Percentiles rank a stretch among this genome's conserved stretches.
phyloP scores from a whole-genome alignment of 64 coral and sea anemone genomes.

The Actinia tenebrosa region DNA sequence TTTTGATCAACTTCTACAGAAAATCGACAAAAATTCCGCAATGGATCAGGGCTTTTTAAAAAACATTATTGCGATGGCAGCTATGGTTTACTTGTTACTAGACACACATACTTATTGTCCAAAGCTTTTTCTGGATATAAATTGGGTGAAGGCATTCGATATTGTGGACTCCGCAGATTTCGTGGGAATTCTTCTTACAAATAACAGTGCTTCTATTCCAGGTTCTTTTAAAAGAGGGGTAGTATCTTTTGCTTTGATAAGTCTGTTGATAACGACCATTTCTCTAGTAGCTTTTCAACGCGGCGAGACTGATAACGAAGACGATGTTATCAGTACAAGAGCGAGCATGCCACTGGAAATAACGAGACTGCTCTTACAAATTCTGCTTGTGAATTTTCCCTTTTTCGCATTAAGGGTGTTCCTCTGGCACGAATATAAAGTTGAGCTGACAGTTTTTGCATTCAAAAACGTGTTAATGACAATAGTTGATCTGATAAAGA shows the following conservation, averaged over 20 bases:
- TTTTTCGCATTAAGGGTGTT: slow-evolving; percentile 15
- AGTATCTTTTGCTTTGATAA: slow-evolving; percentile 1
- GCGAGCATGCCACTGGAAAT: neutral
- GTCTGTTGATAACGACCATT: slow-evolving; percentile 11
- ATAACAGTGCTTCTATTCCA: neutral
- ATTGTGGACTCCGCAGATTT: slow-evolving; percentile 14
- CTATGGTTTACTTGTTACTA: neutral
- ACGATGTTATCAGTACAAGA: neutral
- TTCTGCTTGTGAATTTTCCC: slow-evolving; percentile 20
- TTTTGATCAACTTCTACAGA: neutral
- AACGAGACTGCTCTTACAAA: slow-evolving; percentile 17
- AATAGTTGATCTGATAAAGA: neutral
- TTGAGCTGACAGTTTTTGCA: slow-evolving; percentile 5
- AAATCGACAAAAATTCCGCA: slow-evolving; percentile 7
- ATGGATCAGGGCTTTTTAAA: slow-evolving; percentile 30
- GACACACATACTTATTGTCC: neutral
- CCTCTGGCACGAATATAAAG: slow-evolving; percentile 13
- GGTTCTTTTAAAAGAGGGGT: slow-evolving; percentile 1
- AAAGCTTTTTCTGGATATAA: slow-evolving; percentile 9
- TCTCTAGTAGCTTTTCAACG: slow-evolving; percentile 4
- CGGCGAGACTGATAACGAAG: neutral
- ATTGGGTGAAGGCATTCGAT: slow-evolving; percentile 18
- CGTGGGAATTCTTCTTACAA: slow-evolving; percentile 1
- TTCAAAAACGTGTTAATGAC: slow-evolving; percentile 22
- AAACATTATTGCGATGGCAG: slow-evolving; percentile 10